These are phyloP conservation scores for Trissonchulus sp. DNA, from an alignment of 2,888 invertebrate genomes.

Conservation along the genomic window DNA sequence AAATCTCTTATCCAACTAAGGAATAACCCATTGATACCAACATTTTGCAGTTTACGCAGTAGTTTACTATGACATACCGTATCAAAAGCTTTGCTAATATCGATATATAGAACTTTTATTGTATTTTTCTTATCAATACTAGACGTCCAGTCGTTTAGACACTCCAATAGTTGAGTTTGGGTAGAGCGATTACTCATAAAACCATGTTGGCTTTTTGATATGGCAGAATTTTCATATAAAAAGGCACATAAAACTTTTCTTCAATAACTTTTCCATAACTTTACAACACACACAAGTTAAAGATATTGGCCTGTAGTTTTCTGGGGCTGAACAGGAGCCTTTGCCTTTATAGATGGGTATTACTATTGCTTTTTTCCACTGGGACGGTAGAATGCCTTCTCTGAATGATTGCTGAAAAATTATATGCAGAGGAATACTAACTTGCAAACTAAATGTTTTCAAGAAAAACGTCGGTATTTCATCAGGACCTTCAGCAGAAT, in stretches of 20 bases:
- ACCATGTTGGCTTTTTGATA: conserved; percentile 11
- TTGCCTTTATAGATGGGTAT: conserved; percentile 17
- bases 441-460: background rate
- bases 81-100: conserved; percentile 16
- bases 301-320: conserved; percentile 1
- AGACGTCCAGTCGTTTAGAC: conserved; percentile 13
- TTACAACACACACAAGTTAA: conserved; percentile 20
- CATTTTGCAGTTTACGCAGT: background rate
- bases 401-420: conserved; percentile 17
- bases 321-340: background rate
- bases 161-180: conserved; percentile 16
- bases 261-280: conserved; percentile 19
- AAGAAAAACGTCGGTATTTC: background rate
- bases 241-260: background rate
- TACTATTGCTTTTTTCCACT: background rate
- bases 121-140: background rate
- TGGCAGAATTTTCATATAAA: background rate
- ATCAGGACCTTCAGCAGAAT: background rate
- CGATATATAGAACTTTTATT: conserved; percentile 18
- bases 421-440: background rate
- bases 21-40: background rate
- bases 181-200: conserved; percentile 9
- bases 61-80: conserved; percentile 1
- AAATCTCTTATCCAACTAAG: background rate
- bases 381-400: background rate